Conservation (phyloP, 2,797 vertebrate species). For the Rhinichthys osculus region DNA sequence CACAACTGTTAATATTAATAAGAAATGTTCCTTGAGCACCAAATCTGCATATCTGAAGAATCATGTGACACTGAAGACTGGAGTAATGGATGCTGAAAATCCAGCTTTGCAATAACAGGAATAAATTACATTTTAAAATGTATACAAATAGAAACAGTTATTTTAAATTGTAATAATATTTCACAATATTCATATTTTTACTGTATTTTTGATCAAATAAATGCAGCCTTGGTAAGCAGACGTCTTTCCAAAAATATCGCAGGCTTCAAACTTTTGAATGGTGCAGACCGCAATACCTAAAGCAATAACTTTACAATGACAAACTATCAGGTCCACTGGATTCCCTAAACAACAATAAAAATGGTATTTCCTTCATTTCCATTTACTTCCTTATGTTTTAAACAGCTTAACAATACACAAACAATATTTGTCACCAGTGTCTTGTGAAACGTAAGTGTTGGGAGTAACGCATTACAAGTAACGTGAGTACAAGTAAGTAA, state of each 20-base stretch:
- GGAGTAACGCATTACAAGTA: too few relatives aligned
- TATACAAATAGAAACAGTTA: background rate
- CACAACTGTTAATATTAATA: background rate
- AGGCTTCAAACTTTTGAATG: background rate
- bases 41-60: background rate
- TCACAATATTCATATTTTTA: background rate
- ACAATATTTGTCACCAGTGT: background rate
- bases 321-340: background rate
- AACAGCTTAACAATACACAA: constrained; percentile 7
- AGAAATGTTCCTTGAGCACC: background rate
- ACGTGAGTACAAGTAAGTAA: too few relatives aligned
- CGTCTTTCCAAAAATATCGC: background rate
- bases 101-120: background rate
- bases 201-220: too few relatives aligned
- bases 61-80: background rate
- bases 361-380: background rate
- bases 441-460: background rate
- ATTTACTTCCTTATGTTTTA: background rate
- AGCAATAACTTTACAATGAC: background rate
- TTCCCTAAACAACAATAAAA: background rate
- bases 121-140: background rate
- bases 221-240: background rate
- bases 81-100: background rate
- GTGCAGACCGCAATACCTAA: background rate
- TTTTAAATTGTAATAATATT: background rate